These are phyloP conservation scores for Aquatica leii DNA, from an alignment of 2,888 invertebrate species.

Conservation along the genomic window DNA sequence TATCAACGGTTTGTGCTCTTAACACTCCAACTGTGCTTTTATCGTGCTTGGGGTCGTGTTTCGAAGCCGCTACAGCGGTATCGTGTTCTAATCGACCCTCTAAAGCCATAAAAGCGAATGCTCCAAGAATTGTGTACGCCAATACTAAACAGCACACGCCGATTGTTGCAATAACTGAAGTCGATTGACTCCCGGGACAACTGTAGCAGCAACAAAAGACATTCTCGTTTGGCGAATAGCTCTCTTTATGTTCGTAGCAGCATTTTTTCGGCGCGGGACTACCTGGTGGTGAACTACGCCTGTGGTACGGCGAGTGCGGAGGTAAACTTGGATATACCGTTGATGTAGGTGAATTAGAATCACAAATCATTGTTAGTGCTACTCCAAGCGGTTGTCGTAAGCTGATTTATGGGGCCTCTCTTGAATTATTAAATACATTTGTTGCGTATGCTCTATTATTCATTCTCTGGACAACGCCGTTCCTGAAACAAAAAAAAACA, in stretches of 20 bases:
- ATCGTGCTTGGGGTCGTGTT: conserved; percentile 65
- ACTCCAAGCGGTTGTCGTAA: too few species aligned
- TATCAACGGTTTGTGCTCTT: conserved; percentile 77
- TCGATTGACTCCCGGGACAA: conserved; percentile 61
- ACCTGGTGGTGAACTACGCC: conserved; percentile 56
- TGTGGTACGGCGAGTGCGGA: conserved; percentile 51
- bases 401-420: too few species aligned
- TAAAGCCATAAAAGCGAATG: conserved; percentile 87
- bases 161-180: conserved; percentile 79
- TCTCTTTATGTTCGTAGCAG: conserved; percentile 55
- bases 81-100: conserved; percentile 70
- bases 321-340: conserved; percentile 54
- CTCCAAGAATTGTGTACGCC: conserved; percentile 91
- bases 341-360: conserved; percentile 45
- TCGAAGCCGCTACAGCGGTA: conserved; percentile 72
- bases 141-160: conserved; percentile 87
- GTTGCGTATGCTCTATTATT: too few species aligned
- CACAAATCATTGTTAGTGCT: conserved; percentile 38
- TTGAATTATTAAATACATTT: too few species aligned
- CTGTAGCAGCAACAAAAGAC: conserved; percentile 68
- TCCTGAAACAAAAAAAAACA: too few species aligned
- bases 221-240: conserved; percentile 24
- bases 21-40: conserved; percentile 56
- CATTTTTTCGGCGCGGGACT: conserved; percentile 57
- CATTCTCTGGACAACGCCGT: too few species aligned